Conservation (phyloP, 2,797 vertebrate genomes). For the Bradypodion pumilum region DNA sequence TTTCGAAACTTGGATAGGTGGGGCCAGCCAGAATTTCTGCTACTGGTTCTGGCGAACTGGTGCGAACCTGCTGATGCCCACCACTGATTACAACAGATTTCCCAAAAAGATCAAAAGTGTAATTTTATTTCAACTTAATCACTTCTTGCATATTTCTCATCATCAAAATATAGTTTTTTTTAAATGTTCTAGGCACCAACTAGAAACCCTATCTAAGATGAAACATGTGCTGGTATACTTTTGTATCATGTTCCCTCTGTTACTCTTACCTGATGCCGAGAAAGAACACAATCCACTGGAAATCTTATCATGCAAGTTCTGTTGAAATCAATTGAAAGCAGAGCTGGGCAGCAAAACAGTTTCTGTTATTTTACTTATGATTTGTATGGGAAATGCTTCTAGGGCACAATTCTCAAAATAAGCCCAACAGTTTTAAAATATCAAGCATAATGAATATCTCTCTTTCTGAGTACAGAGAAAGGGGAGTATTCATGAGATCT, state of each 20-base stretch:
- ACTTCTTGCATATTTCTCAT: slow-evolving; percentile 55
- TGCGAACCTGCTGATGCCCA: too few relatives aligned
- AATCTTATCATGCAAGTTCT: neutral
- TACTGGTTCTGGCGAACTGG: too few relatives aligned
- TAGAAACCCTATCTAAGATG: slow-evolving; percentile 53
- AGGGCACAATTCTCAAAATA: neutral
- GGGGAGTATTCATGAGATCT: accelerated
- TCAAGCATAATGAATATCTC: slow-evolving; percentile 33
- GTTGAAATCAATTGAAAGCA: neutral
- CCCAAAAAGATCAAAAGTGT: slow-evolving; percentile 19
- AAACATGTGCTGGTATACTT: slow-evolving; percentile 19
- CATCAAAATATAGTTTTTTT: slow-evolving; percentile 45
- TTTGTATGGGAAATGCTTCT: neutral
- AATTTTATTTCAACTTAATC: slow-evolving; percentile 53
- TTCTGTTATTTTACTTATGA: neutral
- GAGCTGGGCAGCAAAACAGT: neutral
- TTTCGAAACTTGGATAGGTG: too few relatives aligned
- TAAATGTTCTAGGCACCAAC: slow-evolving; percentile 41
- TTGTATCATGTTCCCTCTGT: neutral
- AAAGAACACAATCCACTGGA: neutral
- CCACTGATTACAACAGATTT: slow-evolving; percentile 44
- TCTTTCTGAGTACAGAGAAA: neutral
- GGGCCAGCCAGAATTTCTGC: too few relatives aligned
- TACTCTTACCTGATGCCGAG: neutral
- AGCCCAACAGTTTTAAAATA: slow-evolving; percentile 28